A percentile compares a stretch with the other conserved stretches of the same genome.
phyloP scores from a whole-genome alignment of 2,888 invertebrate species.

The Herminia tarsipennalis region DNA sequence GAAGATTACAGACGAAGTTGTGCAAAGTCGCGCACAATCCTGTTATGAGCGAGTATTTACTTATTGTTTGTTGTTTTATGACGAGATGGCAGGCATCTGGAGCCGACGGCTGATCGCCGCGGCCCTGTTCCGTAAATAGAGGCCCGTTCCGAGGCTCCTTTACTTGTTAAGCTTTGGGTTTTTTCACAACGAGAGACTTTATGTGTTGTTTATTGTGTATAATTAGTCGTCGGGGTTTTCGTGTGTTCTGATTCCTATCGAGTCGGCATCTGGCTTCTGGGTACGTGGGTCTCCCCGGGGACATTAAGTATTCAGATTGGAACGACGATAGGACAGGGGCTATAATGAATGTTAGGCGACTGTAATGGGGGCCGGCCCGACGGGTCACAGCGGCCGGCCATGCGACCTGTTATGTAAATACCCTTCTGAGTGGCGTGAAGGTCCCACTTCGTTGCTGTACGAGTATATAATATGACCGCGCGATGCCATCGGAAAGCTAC shows the following conservation, averaged over 20 bases:
- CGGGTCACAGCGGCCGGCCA: neutral
- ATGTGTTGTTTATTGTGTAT: neutral
- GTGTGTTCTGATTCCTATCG: neutral
- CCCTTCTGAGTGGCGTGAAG: slow-evolving; percentile 3
- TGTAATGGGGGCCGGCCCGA: neutral
- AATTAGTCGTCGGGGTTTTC: neutral
- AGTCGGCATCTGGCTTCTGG: neutral
- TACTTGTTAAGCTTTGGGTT: slow-evolving; percentile 3
- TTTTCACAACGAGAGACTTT: neutral
- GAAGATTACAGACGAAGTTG: slow-evolving; percentile 34
- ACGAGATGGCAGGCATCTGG: slow-evolving; percentile 4
- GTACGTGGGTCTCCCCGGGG: neutral
- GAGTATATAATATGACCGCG: no score
- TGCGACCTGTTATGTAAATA: slow-evolving; percentile 14
- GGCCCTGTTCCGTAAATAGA: neutral
- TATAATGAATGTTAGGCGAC: slow-evolving; percentile 1
- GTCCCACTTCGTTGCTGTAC: no score
- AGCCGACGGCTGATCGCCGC: slow-evolving; percentile 1
- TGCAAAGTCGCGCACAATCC: slow-evolving; percentile 15
- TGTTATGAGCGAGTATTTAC: slow-evolving; percentile 28
- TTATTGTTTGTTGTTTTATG: slow-evolving; percentile 34
- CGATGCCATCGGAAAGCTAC: no score
- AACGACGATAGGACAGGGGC: slow-evolving; percentile 2
- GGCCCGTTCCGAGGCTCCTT: neutral
- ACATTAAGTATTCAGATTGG: slow-evolving; percentile 6